Conservation (phyloP, 1,140 invertebrate genomes). For the Trichonephila inaurata region DNA sequence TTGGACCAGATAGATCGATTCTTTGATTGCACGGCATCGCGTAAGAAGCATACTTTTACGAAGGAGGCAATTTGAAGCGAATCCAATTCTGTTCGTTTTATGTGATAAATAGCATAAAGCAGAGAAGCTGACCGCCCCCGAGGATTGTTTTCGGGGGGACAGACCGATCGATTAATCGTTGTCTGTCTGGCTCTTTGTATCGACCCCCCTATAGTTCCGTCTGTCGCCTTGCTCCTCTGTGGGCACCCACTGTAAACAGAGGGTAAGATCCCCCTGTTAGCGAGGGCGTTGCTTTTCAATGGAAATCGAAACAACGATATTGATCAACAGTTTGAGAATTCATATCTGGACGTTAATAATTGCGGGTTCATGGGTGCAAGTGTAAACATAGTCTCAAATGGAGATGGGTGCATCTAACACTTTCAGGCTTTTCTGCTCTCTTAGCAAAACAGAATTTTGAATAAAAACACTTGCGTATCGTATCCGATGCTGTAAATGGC, state of each 20-base stretch:
- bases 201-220: conserved; percentile 25
- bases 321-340: too few relatives aligned
- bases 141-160: conserved; percentile 58
- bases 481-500: too few relatives aligned
- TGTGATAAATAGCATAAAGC: neutral
- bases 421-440: too few relatives aligned
- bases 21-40: neutral
- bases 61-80: neutral
- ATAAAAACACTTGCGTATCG: too few relatives aligned
- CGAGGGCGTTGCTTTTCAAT: neutral
- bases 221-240: neutral
- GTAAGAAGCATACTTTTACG: neutral
- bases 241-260: conserved; percentile 10
- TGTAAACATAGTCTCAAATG: too few relatives aligned
- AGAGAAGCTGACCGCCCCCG: conserved; percentile 40
- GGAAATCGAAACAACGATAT: neutral
- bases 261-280: neutral
- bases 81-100: conserved; percentile 1
- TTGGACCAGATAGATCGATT: neutral
- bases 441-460: too few relatives aligned
- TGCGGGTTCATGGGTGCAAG: too few relatives aligned
- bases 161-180: conserved; percentile 61
- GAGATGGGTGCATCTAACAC: too few relatives aligned
- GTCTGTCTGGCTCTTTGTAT: conserved; percentile 52
- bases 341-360: too few relatives aligned